A percentile compares a stretch with the other conserved stretches of the same genome.
phyloP scores from a whole-genome alignment of 2,888 invertebrate genomes.

The Eueremaeus valkanovi region DNA sequence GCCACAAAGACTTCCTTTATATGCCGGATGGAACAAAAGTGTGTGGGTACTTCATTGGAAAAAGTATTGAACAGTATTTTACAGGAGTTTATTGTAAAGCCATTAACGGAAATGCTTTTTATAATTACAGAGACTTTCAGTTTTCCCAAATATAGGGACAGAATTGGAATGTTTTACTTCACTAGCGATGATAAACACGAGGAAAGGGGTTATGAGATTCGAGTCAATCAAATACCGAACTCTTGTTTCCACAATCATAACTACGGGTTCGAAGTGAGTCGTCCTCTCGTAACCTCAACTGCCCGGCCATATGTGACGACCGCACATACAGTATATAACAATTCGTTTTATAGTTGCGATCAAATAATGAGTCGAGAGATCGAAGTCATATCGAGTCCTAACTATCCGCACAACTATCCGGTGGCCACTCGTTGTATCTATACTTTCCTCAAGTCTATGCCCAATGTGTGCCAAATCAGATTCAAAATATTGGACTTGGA shows the following conservation, averaged over 20 bases:
- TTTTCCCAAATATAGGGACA: constrained; percentile 44
- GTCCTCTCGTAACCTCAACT: neutral
- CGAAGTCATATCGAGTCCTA: constrained; percentile 44
- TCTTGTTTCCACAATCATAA: constrained; percentile 41
- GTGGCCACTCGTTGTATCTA: constrained; percentile 44
- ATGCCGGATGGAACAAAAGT: constrained; percentile 44
- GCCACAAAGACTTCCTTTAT: constrained; percentile 45
- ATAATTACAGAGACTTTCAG: constrained; percentile 42
- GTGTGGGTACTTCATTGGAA: constrained; percentile 43
- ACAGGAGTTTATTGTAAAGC: no score
- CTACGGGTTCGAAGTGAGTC: neutral
- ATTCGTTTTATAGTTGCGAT: constrained; percentile 43
- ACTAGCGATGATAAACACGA: constrained; percentile 46
- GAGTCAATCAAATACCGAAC: constrained; percentile 45
- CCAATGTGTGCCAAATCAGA: constrained; percentile 46
- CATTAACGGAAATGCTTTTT: constrained; percentile 2
- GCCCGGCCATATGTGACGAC: neutral
- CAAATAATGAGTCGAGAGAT: constrained; percentile 41
- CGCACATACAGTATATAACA: neutral
- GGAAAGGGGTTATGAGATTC: constrained; percentile 47
- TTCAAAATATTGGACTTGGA: constrained; percentile 48
- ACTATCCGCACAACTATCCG: constrained; percentile 46
- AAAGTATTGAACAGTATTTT: constrained; percentile 45
- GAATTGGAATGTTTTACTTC: constrained; percentile 45
- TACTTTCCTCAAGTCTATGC: constrained; percentile 41